Conservation (phyloP, 2,113 vertebrate genomes). For the Stomatorhinus ivindoensis region DNA sequence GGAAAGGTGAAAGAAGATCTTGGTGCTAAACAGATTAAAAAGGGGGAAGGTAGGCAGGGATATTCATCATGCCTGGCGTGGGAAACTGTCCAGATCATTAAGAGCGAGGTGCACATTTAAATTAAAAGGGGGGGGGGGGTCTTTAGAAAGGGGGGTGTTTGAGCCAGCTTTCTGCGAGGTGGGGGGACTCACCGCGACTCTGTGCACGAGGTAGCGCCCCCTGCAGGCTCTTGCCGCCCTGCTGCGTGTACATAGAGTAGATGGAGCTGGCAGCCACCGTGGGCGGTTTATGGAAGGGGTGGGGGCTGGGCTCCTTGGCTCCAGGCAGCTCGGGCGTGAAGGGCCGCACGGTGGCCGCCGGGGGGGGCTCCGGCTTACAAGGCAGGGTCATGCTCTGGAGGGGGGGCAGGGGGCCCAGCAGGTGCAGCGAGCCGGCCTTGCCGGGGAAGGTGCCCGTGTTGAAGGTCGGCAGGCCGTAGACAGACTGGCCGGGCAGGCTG, state of each 20-base stretch:
- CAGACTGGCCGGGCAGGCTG: slow-evolving; percentile 49
- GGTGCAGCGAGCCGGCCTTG: slow-evolving; percentile 54
- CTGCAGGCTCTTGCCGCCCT: slow-evolving; percentile 76
- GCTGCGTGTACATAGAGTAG: slow-evolving; percentile 91
- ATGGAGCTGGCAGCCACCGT: slow-evolving; percentile 85
- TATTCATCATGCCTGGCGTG: neutral
- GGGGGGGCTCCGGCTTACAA: slow-evolving; percentile 80
- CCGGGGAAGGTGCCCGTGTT: slow-evolving; percentile 58
- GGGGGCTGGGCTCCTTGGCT: slow-evolving; percentile 66
- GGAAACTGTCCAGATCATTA: neutral
- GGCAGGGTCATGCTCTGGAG: slow-evolving; percentile 70
- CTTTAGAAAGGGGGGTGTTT: neutral
- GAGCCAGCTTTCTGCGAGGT: neutral
- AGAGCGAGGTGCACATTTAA: neutral
- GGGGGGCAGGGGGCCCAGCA: slow-evolving; percentile 26
- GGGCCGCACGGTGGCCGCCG: slow-evolving; percentile 84
- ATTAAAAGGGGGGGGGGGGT: neutral
- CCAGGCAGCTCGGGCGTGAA: slow-evolving; percentile 82
- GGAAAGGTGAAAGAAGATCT: neutral
- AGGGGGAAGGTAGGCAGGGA: neutral
- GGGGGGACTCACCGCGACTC: neutral
- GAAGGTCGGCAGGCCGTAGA: slow-evolving; percentile 57
- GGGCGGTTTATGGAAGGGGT: slow-evolving; percentile 74
- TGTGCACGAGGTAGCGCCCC: slow-evolving; percentile 57
- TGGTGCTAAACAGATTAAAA: neutral